Conservation (phyloP, 2,797 vertebrate genomes). For the Schizopygopsis malacanthus region DNA sequence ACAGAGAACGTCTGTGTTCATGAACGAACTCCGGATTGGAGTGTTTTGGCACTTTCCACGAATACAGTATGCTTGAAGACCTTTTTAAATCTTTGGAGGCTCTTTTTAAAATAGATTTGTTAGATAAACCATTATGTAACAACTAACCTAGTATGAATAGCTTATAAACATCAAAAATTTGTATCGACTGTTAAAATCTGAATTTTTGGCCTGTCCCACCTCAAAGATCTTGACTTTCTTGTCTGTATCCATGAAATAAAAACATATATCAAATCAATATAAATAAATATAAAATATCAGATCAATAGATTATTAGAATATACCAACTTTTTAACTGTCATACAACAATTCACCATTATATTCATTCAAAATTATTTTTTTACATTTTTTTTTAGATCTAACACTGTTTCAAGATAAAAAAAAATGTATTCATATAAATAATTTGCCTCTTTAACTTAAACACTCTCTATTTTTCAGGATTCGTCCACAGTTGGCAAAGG, state of each 20-base stretch:
- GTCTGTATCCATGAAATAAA: background rate
- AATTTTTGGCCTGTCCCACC: background rate
- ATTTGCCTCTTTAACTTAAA: background rate
- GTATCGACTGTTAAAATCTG: background rate
- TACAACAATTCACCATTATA: background rate
- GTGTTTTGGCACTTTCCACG: background rate
- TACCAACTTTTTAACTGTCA: background rate
- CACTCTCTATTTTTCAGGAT: slow-evolving; percentile 78
- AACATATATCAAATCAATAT: background rate
- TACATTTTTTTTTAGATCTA: no score
- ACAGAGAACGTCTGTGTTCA: slow-evolving; percentile 53
- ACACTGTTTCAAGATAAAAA: background rate
- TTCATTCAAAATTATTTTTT: background rate
- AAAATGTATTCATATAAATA: background rate
- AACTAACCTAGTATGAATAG: background rate
- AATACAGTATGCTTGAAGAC: background rate
- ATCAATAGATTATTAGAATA: background rate
- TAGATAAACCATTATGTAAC: background rate
- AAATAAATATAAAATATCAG: background rate
- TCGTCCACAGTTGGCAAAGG: slow-evolving; percentile 94
- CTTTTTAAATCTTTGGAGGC: background rate
- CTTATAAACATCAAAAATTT: background rate
- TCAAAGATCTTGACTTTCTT: background rate
- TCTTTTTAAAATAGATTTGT: background rate
- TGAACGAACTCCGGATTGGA: background rate